Base-by-base conservation (phyloP, 1,140 invertebrate species). In the Aporrectodea caliginosa region DNA sequence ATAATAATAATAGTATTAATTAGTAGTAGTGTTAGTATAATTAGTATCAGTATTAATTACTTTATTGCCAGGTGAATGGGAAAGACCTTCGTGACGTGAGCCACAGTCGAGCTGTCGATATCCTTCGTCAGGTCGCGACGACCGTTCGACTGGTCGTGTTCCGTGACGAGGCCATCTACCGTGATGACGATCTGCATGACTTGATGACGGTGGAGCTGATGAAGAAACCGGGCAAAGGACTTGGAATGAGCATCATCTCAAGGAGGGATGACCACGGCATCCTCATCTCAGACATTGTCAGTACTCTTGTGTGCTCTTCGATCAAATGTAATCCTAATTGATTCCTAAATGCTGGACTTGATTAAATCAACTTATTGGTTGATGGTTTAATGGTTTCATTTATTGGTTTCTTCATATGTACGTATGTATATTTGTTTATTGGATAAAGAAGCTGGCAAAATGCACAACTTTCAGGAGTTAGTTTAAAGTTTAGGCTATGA, bases 281-380 rank as follows among this genome's bases (percentile, higher is more conserved):
- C 78, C 98, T 96, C 87, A 93, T 99, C 80, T 95, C 94, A 32
- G 97, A 99, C 87, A 91, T 98, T 85, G 97, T 98, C 87, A 92
- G 92, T 90, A 35, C 2, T 2, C 31, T 43, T n/a, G n/a, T n/a
- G n/a, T n/a, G n/a, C n/a, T 74, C 6, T 69, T 69, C 75, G 14
- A 16, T 14, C n/a, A 69, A 16, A 69, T 69, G n/a, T 71, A 16
- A 16, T 68, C n/a, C 27, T 14, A 76, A 69, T 68, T n/a, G n/a
- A n/a, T n/a, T n/a, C n/a, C n/a, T n/a, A n/a, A n/a, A n/a, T n/a
- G n/a, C n/a, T n/a, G n/a, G n/a, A n/a, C n/a, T n/a, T n/a, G n/a
- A n/a, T n/a, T n/a, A n/a, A n/a, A n/a, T n/a, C n/a, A n/a, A n/a
- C n/a, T n/a, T n/a, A n/a, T n/a, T n/a, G n/a, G n/a, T n/a, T n/a